Base-by-base conservation (phyloP, 2,888 invertebrate species). In the Cepaea hortensis region DNA sequence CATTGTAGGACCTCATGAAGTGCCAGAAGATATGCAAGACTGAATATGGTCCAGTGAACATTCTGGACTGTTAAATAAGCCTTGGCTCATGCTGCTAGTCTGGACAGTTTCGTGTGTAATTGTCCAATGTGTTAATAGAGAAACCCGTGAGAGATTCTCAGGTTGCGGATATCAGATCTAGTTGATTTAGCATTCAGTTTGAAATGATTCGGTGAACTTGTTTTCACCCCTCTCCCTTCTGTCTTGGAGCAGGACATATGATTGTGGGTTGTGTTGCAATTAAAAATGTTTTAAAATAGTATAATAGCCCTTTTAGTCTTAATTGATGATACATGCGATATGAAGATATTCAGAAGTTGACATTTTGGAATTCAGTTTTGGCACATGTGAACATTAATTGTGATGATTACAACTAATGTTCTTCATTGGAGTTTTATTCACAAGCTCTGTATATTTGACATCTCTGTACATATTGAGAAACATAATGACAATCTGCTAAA, bases 1-100 rank as follows among this genome's bases (percentile, higher is more conserved):
- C 92, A 98, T 99, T 94, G 90, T 94, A 55, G 94, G 94, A 62
- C 94, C 94, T 48, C 94, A 94, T 88, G 94, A 94, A 88, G 93
- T 94, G 84, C 93, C 93, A 48, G 94, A 94, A 88, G 94, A 94
- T 86, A 94, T 94, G 94, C 94, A 94, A 89, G 94, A 94, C 88
- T 94, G 90, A 90, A 9, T 62, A 84, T 50, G 76, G 50, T 48
- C 46, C 35, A 5, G 3, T 13, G 35, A 48, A 50, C 76, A 50
- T 11, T 55, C 50, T 11, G 46, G 73, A 76, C 50, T 6, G 48
- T 48, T 50, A 76, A 20, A 7, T 48, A 50, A 50, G 50, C 76
- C 76, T 76, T 77, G 55, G 48, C 73, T 23, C 75, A 72, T 23
- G 70, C 79, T 79, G 79, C 55, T 72, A 81, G 50, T 70, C 13